Percentiles rank a stretch among this genome's conserved stretches.
Evolutionary conservation across 2,888 invertebrate genomes (phyloP).

Genomic region (Caenorhabditis sp.): DNA sequence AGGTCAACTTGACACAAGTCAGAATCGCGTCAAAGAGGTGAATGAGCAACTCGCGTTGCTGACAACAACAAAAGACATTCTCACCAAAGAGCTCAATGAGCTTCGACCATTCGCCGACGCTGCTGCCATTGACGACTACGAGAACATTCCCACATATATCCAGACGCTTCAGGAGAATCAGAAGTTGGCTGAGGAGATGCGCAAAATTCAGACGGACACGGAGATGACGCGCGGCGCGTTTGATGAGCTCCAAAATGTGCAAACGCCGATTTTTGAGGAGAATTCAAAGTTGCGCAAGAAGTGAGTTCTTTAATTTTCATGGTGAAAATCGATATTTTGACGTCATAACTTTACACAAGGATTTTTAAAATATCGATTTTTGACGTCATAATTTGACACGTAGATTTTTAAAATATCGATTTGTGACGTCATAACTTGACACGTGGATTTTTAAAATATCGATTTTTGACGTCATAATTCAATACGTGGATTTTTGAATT

Average conservation of each 20-base stretch:
- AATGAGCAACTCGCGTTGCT: conserved; percentile 25
- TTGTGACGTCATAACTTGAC: no score
- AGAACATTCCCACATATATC: conserved; percentile 35
- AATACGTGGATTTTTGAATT: no score
- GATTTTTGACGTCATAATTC: no score
- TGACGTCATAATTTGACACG: no score
- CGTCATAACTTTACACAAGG: no score
- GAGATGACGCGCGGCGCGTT: conserved; percentile 28
- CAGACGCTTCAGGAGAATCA: conserved; percentile 26
- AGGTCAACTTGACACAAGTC: conserved; percentile 25
- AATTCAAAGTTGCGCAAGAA: conserved; percentile 32
- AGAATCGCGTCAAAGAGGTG: conserved; percentile 39
- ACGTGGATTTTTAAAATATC: no score
- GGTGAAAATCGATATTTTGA: no score
- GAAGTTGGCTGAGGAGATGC: conserved; percentile 21
- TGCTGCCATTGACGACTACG: conserved; percentile 30
- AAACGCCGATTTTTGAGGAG: conserved; percentile 39
- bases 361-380: no score
- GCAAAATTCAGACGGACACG: conserved; percentile 13
- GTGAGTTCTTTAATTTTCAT: no score
- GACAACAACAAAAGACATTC: conserved; percentile 29
- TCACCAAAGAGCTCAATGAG: conserved; percentile 44
- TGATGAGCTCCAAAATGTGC: conserved; percentile 35
- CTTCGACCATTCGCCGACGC: conserved; percentile 50
- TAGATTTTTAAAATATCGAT: no score